A percentile compares a stretch with the other conserved stretches of the same genome.
Evolutionary conservation across 2,888 invertebrate genomes (phyloP).

Genomic region (Barypeithes pellucidus): DNA sequence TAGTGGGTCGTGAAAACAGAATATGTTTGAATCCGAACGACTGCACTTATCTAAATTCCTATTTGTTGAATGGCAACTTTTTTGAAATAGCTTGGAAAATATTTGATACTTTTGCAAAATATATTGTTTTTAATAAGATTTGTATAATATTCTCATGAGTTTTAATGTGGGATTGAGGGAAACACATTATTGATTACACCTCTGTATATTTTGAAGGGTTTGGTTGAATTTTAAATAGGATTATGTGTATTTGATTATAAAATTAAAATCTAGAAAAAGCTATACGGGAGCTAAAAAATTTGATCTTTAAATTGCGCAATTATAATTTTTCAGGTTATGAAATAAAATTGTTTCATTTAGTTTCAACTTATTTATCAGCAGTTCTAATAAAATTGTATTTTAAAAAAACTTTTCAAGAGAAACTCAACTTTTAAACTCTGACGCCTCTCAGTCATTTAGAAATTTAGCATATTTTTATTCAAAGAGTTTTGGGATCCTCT

Average conservation of each 20-base stretch:
- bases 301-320: too few relatives aligned
- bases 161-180: too few relatives aligned
- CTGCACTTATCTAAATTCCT: slow-evolving; percentile 1
- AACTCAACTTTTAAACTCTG: slow-evolving; percentile 12
- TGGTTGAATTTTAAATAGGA: too few relatives aligned
- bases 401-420: slow-evolving; percentile 4
- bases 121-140: not conserved
- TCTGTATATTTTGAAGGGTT: too few relatives aligned
- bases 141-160: not conserved
- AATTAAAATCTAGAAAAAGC: too few relatives aligned
- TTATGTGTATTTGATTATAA: too few relatives aligned
- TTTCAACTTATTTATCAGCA: too few relatives aligned
- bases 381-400: slow-evolving; percentile 15
- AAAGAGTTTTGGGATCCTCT: slow-evolving; percentile 18
- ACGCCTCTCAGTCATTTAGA: slow-evolving; percentile 24
- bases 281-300: too few relatives aligned
- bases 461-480: slow-evolving; percentile 23
- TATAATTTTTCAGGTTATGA: too few relatives aligned
- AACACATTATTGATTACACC: too few relatives aligned
- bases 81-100: slow-evolving; percentile 3
- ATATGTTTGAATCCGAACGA: slow-evolving; percentile 22
- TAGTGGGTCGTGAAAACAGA: slow-evolving; percentile 5
- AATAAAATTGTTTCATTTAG: too few relatives aligned
- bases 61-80: slow-evolving; percentile 14
- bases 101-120: not conserved